These are phyloP conservation scores for Xylophagus ater DNA, from an alignment of 2,888 invertebrate genomes.

Conservation along the genomic window DNA sequence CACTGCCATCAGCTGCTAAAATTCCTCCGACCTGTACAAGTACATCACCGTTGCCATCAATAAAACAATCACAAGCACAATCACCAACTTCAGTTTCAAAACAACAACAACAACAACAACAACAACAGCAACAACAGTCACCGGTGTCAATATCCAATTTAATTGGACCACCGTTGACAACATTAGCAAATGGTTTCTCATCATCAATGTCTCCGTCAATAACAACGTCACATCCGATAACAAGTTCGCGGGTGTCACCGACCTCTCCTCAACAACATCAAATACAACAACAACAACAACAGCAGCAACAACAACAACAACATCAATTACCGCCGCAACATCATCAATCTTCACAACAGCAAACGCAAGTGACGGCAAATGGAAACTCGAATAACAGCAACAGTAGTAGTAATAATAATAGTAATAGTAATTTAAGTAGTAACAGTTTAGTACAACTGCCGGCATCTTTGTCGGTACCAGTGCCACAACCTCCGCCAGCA, in stretches of 20 bases:
- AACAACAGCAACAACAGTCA: slow-evolving; percentile 14
- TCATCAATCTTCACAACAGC: slow-evolving; percentile 18
- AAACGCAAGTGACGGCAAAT: slow-evolving; percentile 24
- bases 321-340: slow-evolving; percentile 41
- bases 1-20: slow-evolving; percentile 31
- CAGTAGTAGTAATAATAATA: slow-evolving; percentile 23
- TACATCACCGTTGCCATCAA: slow-evolving; percentile 19
- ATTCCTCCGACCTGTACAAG: slow-evolving; percentile 23
- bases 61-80: slow-evolving; percentile 14
- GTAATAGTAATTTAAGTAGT: slow-evolving; percentile 21
- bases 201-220: slow-evolving; percentile 25
- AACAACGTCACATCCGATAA: slow-evolving; percentile 26
- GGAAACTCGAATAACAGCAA: slow-evolving; percentile 20
- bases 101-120: slow-evolving; percentile 14
- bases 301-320: slow-evolving; percentile 41
- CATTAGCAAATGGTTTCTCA: slow-evolving; percentile 27
- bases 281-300: slow-evolving; percentile 33
- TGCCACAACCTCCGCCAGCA: slow-evolving; percentile 24
- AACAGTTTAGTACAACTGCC: slow-evolving; percentile 42
- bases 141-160: slow-evolving; percentile 21
- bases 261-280: slow-evolving; percentile 20
- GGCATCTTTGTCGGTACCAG: slow-evolving; percentile 26
- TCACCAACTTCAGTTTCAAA: slow-evolving; percentile 16
- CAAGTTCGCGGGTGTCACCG: slow-evolving; percentile 22
- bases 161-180: slow-evolving; percentile 26